Percentiles rank a stretch among this genome's conserved stretches.
Evolutionary conservation across 53 echinoderm and acorn worm species (phyloP).

Genomic region (Stichopus horrens): DNA sequence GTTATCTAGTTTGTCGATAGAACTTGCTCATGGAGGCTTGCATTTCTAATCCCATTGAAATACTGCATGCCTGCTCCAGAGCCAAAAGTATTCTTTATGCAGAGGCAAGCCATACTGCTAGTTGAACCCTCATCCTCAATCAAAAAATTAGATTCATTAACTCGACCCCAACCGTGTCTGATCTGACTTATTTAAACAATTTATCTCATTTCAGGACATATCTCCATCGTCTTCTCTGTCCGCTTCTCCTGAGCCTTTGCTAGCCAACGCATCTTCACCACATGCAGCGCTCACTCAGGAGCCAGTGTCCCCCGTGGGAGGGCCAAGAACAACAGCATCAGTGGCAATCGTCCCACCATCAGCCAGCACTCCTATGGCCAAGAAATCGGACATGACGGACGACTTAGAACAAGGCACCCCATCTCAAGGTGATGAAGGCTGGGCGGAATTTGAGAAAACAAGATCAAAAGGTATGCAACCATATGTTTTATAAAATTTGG

Average conservation of each 20-base stretch:
- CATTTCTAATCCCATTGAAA: too few species aligned
- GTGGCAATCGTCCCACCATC: not conserved
- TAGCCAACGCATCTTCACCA: not conserved
- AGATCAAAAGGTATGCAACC: slow-evolving; percentile 13
- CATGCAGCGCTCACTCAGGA: not conserved
- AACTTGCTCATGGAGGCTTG: too few species aligned
- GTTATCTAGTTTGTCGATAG: too few species aligned
- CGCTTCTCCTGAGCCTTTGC: slow-evolving; percentile 23
- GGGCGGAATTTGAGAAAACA: slow-evolving; percentile 20
- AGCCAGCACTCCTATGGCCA: not conserved
- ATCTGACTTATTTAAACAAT: too few species aligned
- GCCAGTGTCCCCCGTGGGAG: not conserved
- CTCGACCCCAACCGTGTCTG: too few species aligned
- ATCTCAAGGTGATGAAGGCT: slow-evolving; percentile 12
- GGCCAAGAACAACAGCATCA: not conserved
- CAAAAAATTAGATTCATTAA: too few species aligned
- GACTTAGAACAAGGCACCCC: not conserved
- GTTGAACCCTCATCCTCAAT: too few species aligned
- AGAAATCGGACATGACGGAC: not conserved
- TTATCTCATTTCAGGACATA: not conserved
- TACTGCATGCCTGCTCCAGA: too few species aligned
- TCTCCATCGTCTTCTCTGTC: slow-evolving; percentile 33
- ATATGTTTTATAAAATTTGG: too few species aligned
- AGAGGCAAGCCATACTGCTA: too few species aligned
- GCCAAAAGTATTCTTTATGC: too few species aligned